Evolutionary conservation across 2,797 vertebrate species (phyloP), one percentile per base, ranked within the genome.

Genomic region (Enteromius argenteus): DNA sequence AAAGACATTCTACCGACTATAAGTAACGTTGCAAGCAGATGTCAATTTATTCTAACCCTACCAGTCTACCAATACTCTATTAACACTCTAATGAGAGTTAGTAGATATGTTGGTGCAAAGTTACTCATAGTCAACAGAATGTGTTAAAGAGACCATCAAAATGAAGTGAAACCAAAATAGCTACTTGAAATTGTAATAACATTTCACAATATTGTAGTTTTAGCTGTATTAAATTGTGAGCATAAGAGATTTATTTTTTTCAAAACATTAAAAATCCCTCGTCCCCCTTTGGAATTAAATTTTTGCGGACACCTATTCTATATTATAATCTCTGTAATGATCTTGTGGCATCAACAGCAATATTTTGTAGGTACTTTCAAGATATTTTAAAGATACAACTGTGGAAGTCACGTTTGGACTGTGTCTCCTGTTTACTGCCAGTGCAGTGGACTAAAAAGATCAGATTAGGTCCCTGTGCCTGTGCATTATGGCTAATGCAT

Each of bases 401-500:
- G 3, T 19, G 30, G 13, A 32, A 3, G 30, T 64, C 60, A 64
- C 27, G 6, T n/a, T 74, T 44, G 23, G 15, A 42, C 23, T 62
- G 53, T 23, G 8, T 62, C 56, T 62, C 35, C n/a, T 30, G 14
- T 60, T 53, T 19, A 39, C n/a, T 42, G 35, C 42, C 14, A 62
- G 15, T 77, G 56, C 37, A 60, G 53, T 44, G 51, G 51, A 71
- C 49, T 56, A 42, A 32, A 69, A 56, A 42, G n/a, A 21, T 60
- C 67, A 42, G 37, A 44, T 71, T 27, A 14, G n/a, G 7, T 35
- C 27, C 42, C 17, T 32, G 7, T 32, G 27, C 56, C 39, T 35
- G 69, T 82, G 80, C 69, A 49, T 75, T 75, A 39, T 66, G 42
- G 58, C 32, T 58, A 32, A 37, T 46, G 19, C 35, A 62, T 37